phyloP scores from a whole-genome alignment of 2,888 invertebrate species.

The Epinotia brunnichana region DNA sequence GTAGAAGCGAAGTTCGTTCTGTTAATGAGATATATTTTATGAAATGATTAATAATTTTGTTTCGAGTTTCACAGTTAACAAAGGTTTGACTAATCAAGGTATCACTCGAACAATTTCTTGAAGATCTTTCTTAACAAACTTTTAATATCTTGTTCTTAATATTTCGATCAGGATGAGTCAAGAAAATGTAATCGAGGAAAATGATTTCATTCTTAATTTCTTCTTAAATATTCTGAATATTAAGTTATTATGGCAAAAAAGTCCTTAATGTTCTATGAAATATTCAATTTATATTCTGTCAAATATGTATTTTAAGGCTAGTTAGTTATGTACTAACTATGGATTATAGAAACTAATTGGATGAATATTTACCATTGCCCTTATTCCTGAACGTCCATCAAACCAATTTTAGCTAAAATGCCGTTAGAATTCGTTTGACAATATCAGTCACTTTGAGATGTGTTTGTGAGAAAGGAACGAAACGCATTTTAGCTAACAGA shows the following conservation, averaged over 20 bases:
- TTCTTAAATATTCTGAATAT: not conserved
- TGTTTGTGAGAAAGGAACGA: too few relatives aligned
- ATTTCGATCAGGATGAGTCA: not conserved
- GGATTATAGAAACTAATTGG: not conserved
- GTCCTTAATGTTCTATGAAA: not conserved
- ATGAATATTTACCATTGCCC: not conserved
- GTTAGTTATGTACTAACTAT: conserved; percentile 7
- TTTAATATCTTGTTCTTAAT: not conserved
- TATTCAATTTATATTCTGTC: not conserved
- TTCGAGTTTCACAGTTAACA: conserved; percentile 39
- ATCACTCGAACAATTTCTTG: conserved; percentile 11
- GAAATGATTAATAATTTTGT: conserved; percentile 22
- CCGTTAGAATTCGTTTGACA: too few relatives aligned
- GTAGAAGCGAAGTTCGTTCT: not conserved
- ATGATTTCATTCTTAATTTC: not conserved
- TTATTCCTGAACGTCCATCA: not conserved
- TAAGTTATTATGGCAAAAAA: not conserved
- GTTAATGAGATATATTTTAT: not conserved
- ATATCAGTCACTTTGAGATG: too few relatives aligned
- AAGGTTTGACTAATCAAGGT: conserved; percentile 37
- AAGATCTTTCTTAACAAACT: not conserved
- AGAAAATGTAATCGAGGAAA: conserved; percentile 9
- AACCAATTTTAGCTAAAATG: not conserved
- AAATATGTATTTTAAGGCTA: conserved; percentile 4
- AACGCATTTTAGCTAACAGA: too few relatives aligned